Evolutionary conservation across 2,888 invertebrate species (phyloP), one percentile per base, ranked within the genome.

Genomic region (Agrotis ipsilon): DNA sequence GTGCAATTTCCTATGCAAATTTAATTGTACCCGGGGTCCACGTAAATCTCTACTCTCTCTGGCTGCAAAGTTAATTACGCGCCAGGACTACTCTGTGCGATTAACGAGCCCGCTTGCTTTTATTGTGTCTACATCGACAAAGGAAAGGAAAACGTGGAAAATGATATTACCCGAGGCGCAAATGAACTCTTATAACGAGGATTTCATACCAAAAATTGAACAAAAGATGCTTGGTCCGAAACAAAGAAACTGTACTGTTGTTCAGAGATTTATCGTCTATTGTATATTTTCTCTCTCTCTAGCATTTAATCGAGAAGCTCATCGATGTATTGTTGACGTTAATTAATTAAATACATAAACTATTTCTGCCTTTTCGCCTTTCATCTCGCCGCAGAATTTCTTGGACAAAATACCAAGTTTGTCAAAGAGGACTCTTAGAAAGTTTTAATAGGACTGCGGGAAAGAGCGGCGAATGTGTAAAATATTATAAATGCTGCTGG

Each of bases 1-100:
- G 91, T 94, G 92, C 95, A 95, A 96, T 96, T 95, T 95, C 94
- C 95, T 95, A 96, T 96, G 96, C 95, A 96, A 96, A 96, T 95
- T 95, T 96, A 95, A 96, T 95, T 95, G 95, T 94, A 90, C 95
- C 94, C 94, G 89, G 87, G 92, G 93, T 93, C 92, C 94, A 91
- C 93, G 95, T 96, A 96, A 96, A 96, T 96, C 96, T 95, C 94
- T 91, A 89, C 86, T 87, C 92, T 92, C 92, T 91, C 92, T 89
- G 85, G 90, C 91, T 92, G 94, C 92, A 93, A 94, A 96, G 94
- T 96, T 96, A 96, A 96, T 96, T 96, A 96, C 93, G 91, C 91
- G 89, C 89, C 86, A 86, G 90, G 91, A 90, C 88, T 90, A 91
- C 91, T 93, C 92, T 88, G 88, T 85, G 89, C 93, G 94, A 95